Evolutionary conservation across 2,113 vertebrate species (phyloP), one percentile per base, ranked within the genome.

Genomic region (Nibea albiflora): DNA sequence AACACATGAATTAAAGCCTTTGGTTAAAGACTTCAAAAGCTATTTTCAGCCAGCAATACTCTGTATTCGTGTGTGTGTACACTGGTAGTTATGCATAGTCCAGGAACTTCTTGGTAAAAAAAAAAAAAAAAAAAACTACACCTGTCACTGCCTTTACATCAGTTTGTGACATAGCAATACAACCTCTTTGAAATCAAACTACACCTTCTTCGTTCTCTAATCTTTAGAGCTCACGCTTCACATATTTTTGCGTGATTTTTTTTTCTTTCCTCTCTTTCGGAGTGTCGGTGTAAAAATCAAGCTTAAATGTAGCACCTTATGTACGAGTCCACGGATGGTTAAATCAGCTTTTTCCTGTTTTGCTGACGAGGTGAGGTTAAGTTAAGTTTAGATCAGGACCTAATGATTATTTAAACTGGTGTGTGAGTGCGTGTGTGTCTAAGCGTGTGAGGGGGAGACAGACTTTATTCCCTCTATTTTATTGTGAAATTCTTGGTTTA

Each of bases 301-400:
- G 66, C 80, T 67, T 61, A 68, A 82, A 66, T 86, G 88, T 88
- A 88, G 87, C 86, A 86, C 20, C 73, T 73, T 56, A 56, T n/a
- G 16, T 52, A 50, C 11, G 5, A 44, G n/a, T 63, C 66, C 19
- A 39, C 11, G 58, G 49, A 67, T 10, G n/a, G 26, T 58, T 65
- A 12, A 63, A 64, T 26, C 10, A 44, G 19, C 22, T 8, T 58
- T 16, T 54, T 22, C 50, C 58, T 75, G 47, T 49, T 79, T 72
- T 72, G 22, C 31, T 26, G 22, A 50, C 78, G 39, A 64, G 17
- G 16, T 44, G 0, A 73, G 31, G 58, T 66, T 44, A 22, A 63
- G 4, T n/a, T n/a, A 64, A 70, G 46, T 42, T 50, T 65, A 64
- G 28, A 62, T 65, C 5, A 61, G 31, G 50, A 61, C 14, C 50